Percentiles rank a stretch among this genome's conserved stretches.
Conservation (phyloP, 2,113 vertebrate genomes). For the Pseudopodoces humilis region DNA sequence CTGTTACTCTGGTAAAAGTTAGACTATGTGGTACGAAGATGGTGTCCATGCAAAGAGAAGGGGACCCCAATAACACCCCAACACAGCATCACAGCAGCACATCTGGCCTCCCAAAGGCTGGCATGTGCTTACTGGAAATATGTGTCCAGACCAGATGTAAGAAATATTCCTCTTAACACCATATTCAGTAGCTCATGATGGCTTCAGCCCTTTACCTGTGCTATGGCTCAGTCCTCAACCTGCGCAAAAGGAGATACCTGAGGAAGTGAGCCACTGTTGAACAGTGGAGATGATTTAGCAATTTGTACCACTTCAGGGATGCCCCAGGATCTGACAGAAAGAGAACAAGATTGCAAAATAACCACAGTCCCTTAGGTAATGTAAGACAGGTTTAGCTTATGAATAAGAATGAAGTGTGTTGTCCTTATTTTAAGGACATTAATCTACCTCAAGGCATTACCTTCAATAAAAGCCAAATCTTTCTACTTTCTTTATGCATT, state of each 20-base stretch:
- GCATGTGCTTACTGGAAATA: neutral
- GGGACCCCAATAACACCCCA: rapidly evolving
- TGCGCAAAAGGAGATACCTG: neutral
- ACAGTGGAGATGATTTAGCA: neutral
- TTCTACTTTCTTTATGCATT: neutral
- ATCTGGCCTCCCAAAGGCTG: neutral
- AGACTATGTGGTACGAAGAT: neutral
- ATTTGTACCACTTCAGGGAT: neutral
- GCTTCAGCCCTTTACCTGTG: neutral
- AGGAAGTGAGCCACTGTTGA: neutral
- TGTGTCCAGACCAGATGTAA: rapidly evolving
- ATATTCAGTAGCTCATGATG: neutral
- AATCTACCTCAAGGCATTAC: too few relatives aligned
- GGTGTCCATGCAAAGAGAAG: neutral
- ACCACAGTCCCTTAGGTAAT: neutral
- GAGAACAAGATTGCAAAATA: neutral
- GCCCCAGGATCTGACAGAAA: neutral
- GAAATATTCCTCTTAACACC: neutral
- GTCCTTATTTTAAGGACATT: neutral
- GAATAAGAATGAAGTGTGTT: neutral
- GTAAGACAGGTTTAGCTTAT: neutral
- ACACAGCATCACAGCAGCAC: neutral
- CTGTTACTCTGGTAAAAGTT: neutral
- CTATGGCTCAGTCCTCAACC: neutral
- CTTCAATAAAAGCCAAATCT: neutral